phyloP scores from a whole-genome alignment of 2,113 vertebrate species.

The Thamnophis sirtalis region DNA sequence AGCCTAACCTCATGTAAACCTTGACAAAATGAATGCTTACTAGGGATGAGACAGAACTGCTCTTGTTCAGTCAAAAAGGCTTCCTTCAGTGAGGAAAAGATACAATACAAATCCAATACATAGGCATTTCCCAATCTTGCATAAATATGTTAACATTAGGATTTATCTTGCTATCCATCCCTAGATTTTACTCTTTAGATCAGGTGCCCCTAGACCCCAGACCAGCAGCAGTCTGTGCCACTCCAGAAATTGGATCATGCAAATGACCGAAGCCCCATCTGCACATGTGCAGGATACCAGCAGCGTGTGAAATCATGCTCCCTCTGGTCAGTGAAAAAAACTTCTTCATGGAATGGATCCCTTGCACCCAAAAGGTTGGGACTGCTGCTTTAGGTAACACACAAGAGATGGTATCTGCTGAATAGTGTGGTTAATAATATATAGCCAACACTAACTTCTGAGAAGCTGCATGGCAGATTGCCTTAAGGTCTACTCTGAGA shows the following conservation, averaged over 20 bases:
- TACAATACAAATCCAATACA: background rate
- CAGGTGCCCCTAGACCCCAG: rapidly evolving
- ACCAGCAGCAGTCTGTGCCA: background rate
- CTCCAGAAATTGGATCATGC: rapidly evolving
- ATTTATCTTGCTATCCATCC: background rate
- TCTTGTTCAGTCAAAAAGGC: background rate
- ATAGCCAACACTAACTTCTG: background rate
- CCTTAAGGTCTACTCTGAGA: background rate
- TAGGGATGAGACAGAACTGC: background rate
- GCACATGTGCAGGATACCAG: background rate
- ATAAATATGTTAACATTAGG: background rate
- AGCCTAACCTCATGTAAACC: background rate
- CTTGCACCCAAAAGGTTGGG: background rate
- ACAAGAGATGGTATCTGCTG: background rate
- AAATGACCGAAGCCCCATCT: background rate
- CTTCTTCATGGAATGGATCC: background rate
- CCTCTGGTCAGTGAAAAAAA: background rate
- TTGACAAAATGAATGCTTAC: background rate
- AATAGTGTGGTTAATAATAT: background rate
- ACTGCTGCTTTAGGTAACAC: background rate
- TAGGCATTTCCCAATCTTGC: background rate
- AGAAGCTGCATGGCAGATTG: background rate
- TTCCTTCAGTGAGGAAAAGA: background rate
- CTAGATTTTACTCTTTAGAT: background rate
- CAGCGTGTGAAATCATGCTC: background rate